A percentile compares a stretch with the other conserved stretches of the same genome.
phyloP scores from a whole-genome alignment of 2,888 invertebrate genomes.

The Cerastis leucographa region DNA sequence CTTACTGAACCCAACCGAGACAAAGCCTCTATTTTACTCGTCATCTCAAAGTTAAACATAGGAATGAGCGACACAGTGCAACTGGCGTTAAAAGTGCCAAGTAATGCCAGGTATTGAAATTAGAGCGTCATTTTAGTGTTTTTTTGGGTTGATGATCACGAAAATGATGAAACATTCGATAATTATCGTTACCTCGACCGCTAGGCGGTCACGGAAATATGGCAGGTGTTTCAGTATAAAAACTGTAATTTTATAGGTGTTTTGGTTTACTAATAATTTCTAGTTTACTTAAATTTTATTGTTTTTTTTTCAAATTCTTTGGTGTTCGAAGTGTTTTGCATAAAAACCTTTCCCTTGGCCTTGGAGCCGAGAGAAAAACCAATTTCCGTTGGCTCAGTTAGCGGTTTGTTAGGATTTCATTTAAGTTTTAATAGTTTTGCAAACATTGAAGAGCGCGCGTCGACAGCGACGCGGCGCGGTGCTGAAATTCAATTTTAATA shows the following conservation, averaged over 20 bases:
- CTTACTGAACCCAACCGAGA: neutral
- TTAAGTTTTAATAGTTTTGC: conserved; percentile 6
- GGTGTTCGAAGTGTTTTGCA: neutral
- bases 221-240: too few relatives aligned
- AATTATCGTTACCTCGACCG: too few relatives aligned
- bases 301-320: too few relatives aligned
- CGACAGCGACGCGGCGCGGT: neutral
- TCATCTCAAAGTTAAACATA: neutral
- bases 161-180: too few relatives aligned
- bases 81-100: conserved; percentile 33
- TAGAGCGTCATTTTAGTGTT: too few relatives aligned
- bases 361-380: neutral
- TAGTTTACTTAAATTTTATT: too few relatives aligned
- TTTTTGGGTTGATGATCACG: too few relatives aligned
- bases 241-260: too few relatives aligned
- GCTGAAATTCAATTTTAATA: conserved; percentile 9
- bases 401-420: conserved; percentile 24
- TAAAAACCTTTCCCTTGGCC: neutral
- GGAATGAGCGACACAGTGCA: neutral
- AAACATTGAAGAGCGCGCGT: conserved; percentile 6
- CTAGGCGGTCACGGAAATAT: too few relatives aligned
- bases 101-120: too few relatives aligned
- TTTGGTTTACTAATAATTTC: too few relatives aligned
- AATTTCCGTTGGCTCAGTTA: neutral
- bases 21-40: neutral